phyloP scores from a whole-genome alignment of 2,888 invertebrate species.

The Acanthopleura granulata region DNA sequence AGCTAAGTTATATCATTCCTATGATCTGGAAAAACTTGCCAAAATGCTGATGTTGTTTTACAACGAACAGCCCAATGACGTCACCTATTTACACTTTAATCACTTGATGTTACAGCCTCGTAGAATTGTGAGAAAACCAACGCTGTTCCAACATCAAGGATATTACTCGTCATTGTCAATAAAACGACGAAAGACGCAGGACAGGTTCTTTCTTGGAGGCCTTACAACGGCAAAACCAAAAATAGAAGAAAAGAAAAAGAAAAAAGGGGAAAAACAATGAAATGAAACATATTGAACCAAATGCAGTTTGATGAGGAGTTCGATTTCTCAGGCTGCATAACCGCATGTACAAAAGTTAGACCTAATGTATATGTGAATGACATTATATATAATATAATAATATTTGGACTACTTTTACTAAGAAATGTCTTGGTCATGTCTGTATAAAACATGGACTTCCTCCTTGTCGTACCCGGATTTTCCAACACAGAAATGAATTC shows the following conservation, averaged over 20 bases:
- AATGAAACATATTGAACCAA: no score
- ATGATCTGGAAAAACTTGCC: constrained; percentile 40
- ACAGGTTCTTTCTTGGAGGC: constrained; percentile 56
- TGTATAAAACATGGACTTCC: no score
- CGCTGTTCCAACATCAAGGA: constrained; percentile 48
- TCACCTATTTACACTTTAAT: constrained; percentile 38
- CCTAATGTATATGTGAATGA: no score
- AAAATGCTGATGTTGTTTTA: constrained; percentile 59
- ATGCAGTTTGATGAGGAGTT: no score
- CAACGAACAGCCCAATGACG: constrained; percentile 44
- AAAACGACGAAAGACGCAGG: constrained; percentile 63
- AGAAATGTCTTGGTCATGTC: no score
- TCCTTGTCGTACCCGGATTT: no score
- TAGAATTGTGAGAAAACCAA: constrained; percentile 31
- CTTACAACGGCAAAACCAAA: constrained; percentile 9
- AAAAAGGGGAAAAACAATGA: no score
- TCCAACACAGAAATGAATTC: no score
- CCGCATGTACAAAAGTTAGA: no score
- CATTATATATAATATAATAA: no score
- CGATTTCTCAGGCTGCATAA: no score
- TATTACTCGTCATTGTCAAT: constrained; percentile 42
- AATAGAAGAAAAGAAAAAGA: background rate
- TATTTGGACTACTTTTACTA: no score
- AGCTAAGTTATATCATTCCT: constrained; percentile 45
- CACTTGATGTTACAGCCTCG: constrained; percentile 34